Evolutionary conservation across 2,888 invertebrate genomes (phyloP).

Genomic region (Ennomos fuscantarius): DNA sequence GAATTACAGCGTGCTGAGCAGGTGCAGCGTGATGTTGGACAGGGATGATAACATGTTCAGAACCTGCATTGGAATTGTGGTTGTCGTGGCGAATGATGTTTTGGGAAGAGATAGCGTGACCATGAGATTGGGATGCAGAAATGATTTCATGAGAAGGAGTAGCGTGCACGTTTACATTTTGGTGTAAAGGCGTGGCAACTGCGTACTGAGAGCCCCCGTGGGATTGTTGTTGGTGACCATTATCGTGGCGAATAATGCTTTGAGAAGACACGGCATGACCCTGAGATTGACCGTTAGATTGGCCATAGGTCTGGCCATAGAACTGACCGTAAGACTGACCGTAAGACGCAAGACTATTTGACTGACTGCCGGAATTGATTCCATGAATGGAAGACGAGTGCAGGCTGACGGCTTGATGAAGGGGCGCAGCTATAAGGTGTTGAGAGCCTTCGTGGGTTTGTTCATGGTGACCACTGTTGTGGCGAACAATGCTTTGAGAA

Average conservation of each 20-base stretch:
- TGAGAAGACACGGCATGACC: too few species aligned
- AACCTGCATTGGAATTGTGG: conserved; percentile 32
- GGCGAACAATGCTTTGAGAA: too few species aligned
- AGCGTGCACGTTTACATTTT: conserved; percentile 19
- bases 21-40: conserved; percentile 45
- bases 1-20: conserved; percentile 45
- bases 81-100: conserved; percentile 44
- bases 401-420: conserved; percentile 26
- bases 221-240: too few species aligned
- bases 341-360: conserved; percentile 31
- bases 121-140: conserved; percentile 29
- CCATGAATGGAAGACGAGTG: conserved; percentile 24
- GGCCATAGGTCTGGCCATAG: too few species aligned
- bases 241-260: too few species aligned
- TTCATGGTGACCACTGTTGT: too few species aligned
- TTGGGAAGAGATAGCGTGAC: conserved; percentile 44
- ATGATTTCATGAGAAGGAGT: conserved; percentile 33
- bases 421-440: conserved; percentile 22
- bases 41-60: conserved; percentile 44
- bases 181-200: too few species aligned
- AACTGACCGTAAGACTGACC: background rate
- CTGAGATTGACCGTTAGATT: too few species aligned
- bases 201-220: conserved; percentile 25
- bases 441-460: conserved; percentile 18
- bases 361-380: conserved; percentile 35